These are phyloP conservation scores for Lithosia quadra DNA, from an alignment of 2,888 invertebrate genomes.

Conservation along the genomic window DNA sequence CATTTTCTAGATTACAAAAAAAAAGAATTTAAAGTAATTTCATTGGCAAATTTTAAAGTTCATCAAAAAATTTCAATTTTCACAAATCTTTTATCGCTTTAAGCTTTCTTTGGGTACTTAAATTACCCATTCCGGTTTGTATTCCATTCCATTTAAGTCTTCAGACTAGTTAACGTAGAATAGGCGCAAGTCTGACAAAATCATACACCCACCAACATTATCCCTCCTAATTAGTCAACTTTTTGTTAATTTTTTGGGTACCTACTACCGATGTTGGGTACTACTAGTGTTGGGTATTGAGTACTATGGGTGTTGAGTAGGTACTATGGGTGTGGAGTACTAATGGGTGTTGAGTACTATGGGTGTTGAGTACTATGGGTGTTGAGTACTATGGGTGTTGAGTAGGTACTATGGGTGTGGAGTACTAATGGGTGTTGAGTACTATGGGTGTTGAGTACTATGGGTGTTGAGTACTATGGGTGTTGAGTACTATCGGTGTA, in stretches of 20 bases:
- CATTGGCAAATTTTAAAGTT: slow-evolving; percentile 10
- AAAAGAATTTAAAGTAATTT: not conserved
- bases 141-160: slow-evolving; percentile 25
- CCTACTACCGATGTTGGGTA: not conserved
- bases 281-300: not conserved
- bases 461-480: not conserved
- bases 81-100: slow-evolving; percentile 37
- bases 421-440: too few species aligned
- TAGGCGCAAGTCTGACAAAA: slow-evolving; percentile 1
- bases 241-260: not conserved
- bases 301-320: not conserved
- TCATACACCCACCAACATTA: slow-evolving; percentile 2
- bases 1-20: slow-evolving; percentile 20
- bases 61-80: slow-evolving; percentile 9
- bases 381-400: not conserved
- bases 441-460: too few species aligned
- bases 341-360: not conserved
- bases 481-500: not conserved
- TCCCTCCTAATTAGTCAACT: not conserved
- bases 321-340: not conserved
- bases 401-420: not conserved
- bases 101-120: slow-evolving; percentile 46
- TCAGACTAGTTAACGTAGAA: slow-evolving; percentile 22
- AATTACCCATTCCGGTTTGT: slow-evolving; percentile 40
- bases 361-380: not conserved